These are phyloP conservation scores for Arrhopalites spinosus DNA, from an alignment of 2,888 invertebrate species.

Conservation along the genomic window DNA sequence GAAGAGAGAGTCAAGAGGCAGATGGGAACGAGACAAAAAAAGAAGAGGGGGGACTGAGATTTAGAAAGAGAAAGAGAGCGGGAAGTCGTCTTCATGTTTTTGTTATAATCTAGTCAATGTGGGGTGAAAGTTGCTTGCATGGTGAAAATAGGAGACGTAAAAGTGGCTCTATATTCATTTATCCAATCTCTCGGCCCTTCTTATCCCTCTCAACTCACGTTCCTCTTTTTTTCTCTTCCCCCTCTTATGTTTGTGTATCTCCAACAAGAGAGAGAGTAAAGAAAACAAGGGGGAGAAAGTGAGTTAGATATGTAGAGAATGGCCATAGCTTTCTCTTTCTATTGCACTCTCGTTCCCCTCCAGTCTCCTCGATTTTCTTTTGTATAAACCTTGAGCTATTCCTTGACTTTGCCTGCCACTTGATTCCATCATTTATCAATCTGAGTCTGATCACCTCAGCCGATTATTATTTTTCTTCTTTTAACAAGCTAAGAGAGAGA, in stretches of 20 bases:
- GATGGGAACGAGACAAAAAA: background rate
- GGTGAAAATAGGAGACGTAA: background rate
- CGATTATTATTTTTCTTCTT: slow-evolving; percentile 14
- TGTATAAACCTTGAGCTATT: too few relatives aligned
- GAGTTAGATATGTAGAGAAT: too few relatives aligned
- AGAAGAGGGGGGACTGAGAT: background rate
- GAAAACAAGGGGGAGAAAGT: too few relatives aligned
- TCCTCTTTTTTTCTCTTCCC: background rate
- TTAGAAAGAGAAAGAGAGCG: background rate
- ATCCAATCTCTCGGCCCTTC: background rate
- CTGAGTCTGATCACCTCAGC: slow-evolving; percentile 22
- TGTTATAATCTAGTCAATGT: background rate
- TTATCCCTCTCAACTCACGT: background rate
- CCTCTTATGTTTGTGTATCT: background rate
- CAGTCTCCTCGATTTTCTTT: too few relatives aligned
- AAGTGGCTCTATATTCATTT: slow-evolving; percentile 1
- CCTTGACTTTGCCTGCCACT: background rate
- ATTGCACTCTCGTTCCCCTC: too few relatives aligned
- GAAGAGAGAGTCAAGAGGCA: background rate
- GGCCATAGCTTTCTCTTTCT: too few relatives aligned
- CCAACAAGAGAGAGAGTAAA: too few relatives aligned
- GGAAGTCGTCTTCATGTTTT: background rate
- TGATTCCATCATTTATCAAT: slow-evolving; percentile 20
- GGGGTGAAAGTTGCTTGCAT: background rate
- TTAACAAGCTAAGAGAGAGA: background rate